These are phyloP conservation scores for Pseudobourletiella spinata DNA, from an alignment of 1,140 invertebrate species.

Conservation along the genomic window DNA sequence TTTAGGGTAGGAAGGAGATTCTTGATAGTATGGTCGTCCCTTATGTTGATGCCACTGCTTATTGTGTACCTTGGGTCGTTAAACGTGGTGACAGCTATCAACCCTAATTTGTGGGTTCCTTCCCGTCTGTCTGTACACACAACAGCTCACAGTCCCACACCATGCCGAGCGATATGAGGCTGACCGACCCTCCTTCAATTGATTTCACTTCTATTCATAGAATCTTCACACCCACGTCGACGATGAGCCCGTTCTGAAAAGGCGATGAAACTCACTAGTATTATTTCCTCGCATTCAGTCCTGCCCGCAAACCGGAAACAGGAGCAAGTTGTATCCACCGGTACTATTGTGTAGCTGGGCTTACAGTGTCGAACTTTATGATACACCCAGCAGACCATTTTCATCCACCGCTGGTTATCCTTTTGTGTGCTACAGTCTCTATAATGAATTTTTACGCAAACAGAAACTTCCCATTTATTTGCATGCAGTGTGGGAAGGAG, in stretches of 20 bases:
- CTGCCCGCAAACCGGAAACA: too few relatives aligned
- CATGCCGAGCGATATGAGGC: too few relatives aligned
- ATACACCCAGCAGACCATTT: neutral
- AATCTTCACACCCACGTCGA: slow-evolving; percentile 4
- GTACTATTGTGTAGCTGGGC: neutral
- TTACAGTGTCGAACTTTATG: neutral
- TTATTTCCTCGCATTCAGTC: neutral
- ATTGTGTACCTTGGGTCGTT: too few relatives aligned
- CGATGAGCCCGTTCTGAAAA: neutral
- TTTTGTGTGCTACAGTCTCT: neutral
- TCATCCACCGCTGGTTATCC: neutral
- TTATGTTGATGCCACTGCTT: too few relatives aligned
- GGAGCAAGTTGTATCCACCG: neutral
- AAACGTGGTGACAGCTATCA: too few relatives aligned
- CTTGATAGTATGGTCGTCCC: too few relatives aligned
- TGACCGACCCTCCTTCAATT: slow-evolving; percentile 5
- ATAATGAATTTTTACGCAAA: neutral
- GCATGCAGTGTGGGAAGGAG: too few relatives aligned
- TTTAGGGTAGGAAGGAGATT: too few relatives aligned
- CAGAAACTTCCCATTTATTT: neutral
- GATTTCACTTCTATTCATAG: neutral
- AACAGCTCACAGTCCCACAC: neutral
- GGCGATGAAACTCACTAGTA: neutral
- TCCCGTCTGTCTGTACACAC: too few relatives aligned
- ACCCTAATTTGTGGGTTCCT: too few relatives aligned